These are phyloP conservation scores for Amazona ochrocephala DNA, from an alignment of 2,797 vertebrate species.

Conservation along the genomic window DNA sequence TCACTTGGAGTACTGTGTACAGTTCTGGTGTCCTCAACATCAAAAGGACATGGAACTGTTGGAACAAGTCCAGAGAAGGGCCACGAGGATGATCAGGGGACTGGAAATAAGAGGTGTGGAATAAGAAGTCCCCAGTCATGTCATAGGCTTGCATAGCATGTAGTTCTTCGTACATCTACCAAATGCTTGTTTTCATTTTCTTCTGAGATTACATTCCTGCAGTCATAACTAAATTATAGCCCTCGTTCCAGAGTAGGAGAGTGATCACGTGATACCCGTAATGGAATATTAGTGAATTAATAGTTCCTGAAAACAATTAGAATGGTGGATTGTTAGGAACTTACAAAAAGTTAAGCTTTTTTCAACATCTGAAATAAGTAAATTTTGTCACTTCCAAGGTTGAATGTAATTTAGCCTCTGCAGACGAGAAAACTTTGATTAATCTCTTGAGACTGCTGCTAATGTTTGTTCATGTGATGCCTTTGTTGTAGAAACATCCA, in stretches of 20 bases:
- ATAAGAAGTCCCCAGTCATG: background rate
- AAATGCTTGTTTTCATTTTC: background rate
- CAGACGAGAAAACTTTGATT: background rate
- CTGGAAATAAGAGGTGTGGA: background rate
- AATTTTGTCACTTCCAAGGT: background rate
- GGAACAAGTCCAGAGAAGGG: too few relatives aligned
- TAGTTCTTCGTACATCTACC: background rate
- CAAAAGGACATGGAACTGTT: too few relatives aligned
- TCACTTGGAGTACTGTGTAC: too few relatives aligned
- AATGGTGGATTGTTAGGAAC: background rate
- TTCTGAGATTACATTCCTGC: background rate
- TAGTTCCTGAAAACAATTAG: background rate
- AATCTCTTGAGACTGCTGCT: background rate
- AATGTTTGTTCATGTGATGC: background rate
- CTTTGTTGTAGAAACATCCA: background rate
- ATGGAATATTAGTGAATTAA: background rate
- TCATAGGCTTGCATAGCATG: rapidly evolving
- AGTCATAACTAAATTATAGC: background rate
- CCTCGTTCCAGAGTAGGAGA: background rate
- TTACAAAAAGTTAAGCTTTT: background rate
- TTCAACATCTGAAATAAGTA: background rate
- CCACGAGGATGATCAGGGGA: too few relatives aligned
- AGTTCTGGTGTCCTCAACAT: too few relatives aligned
- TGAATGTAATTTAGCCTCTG: background rate
- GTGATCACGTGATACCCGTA: background rate